phyloP scores from a whole-genome alignment of 2,113 vertebrate genomes.

The Sminthopsis crassicaudata region DNA sequence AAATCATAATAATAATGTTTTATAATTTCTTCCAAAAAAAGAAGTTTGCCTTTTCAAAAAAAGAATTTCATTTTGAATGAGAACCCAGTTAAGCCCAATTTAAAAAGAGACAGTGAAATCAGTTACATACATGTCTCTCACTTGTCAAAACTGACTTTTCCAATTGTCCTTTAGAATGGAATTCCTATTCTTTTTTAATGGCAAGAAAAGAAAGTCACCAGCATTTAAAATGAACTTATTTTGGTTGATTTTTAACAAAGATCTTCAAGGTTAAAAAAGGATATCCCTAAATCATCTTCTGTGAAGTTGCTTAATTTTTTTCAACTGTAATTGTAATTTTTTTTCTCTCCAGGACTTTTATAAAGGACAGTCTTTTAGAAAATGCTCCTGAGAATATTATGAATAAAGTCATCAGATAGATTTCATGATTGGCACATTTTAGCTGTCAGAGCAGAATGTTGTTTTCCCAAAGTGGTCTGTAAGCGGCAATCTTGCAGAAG shows the following conservation, averaged over 20 bases:
- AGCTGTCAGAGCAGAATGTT: conserved; percentile 10
- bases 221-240: background rate
- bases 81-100: background rate
- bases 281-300: background rate
- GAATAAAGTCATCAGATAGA: conserved; percentile 36
- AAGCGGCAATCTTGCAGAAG: conserved; percentile 5
- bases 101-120: background rate
- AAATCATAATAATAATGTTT: background rate
- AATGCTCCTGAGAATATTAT: conserved; percentile 34
- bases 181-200: background rate
- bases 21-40: background rate
- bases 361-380: conserved; percentile 3
- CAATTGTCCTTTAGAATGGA: background rate
- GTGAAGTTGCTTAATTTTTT: background rate
- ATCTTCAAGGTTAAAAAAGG: conserved; percentile 23
- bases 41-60: background rate
- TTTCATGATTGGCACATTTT: conserved; percentile 22
- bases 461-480: background rate
- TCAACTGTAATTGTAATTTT: conserved; percentile 32
- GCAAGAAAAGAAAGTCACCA: background rate
- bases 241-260: background rate
- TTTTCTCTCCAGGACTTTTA: background rate
- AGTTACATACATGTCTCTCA: background rate
- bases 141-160: background rate
- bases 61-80: background rate